These are phyloP conservation scores for Manis pentadactyla DNA, from an alignment of 2,797 vertebrate genomes.

Conservation along the genomic window DNA sequence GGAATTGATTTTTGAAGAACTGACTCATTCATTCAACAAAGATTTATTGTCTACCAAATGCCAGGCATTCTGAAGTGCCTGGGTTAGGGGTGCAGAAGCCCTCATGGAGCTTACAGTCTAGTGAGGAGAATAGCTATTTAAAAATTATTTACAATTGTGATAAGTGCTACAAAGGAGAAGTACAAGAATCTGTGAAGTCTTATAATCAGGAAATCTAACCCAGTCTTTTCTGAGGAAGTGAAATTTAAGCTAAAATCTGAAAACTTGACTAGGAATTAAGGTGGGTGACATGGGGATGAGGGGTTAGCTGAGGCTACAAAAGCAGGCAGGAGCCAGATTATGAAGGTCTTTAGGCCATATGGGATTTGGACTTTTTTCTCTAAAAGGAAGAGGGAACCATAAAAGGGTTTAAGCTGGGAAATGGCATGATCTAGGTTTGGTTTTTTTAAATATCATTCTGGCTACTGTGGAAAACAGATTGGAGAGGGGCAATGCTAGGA, in stretches of 20 bases:
- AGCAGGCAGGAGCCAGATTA: not conserved
- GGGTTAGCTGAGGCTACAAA: not conserved
- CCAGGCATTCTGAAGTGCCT: not conserved
- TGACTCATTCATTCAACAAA: not conserved
- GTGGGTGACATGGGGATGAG: not conserved
- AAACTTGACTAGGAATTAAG: constrained; percentile 36
- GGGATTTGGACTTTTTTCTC: constrained; percentile 4
- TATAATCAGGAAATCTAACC: constrained; percentile 24
- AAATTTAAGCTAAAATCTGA: constrained; percentile 57
- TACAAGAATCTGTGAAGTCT: not conserved
- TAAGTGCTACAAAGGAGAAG: not conserved
- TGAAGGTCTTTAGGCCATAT: constrained; percentile 4
- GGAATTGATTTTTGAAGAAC: constrained; percentile 33
- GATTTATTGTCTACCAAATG: constrained; percentile 18
- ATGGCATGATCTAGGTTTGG: constrained; percentile 2
- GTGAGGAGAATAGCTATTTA: constrained; percentile 19
- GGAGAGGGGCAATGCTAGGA: not conserved
- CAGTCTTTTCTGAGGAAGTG: constrained; percentile 28
- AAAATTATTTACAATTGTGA: not conserved
- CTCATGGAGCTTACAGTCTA: not conserved
- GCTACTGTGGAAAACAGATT: constrained; percentile 8
- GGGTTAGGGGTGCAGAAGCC: not conserved
- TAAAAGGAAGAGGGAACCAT: not conserved
- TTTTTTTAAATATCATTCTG: constrained; percentile 36
- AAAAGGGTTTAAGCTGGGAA: constrained; percentile 22